Evolutionary conservation across 2,888 invertebrate genomes (phyloP).

Genomic region (Gasteruption jaculator): DNA sequence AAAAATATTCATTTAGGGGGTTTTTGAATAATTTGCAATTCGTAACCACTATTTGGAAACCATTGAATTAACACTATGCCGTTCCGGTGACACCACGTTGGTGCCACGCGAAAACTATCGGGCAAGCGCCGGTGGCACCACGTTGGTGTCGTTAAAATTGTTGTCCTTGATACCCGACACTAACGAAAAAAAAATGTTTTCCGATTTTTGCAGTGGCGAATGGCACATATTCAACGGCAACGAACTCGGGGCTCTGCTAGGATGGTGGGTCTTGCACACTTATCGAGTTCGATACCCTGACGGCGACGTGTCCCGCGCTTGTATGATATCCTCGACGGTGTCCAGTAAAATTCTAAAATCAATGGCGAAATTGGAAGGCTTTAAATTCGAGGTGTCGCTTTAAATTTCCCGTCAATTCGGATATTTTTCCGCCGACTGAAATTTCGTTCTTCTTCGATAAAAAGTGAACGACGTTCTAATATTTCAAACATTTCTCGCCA

Average conservation of each 20-base stretch:
- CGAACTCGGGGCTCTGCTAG: slow-evolving; percentile 88
- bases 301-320: slow-evolving; percentile 60
- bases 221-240: slow-evolving; percentile 95
- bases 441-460: slow-evolving; percentile 4
- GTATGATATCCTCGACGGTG: slow-evolving; percentile 89
- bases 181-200: slow-evolving; percentile 9
- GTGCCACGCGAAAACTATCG: too few relatives aligned
- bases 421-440: too few relatives aligned
- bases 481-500: slow-evolving; percentile 7
- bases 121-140: too few relatives aligned
- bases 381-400: slow-evolving; percentile 58
- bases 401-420: slow-evolving; percentile 4
- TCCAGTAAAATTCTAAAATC: slow-evolving; percentile 90
- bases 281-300: slow-evolving; percentile 55
- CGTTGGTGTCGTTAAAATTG: too few relatives aligned
- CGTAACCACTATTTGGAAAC: too few relatives aligned
- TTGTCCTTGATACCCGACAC: background rate
- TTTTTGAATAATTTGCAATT: slow-evolving; percentile 11
- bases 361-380: slow-evolving; percentile 76
- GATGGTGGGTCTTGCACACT: slow-evolving; percentile 84
- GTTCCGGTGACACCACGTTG: too few relatives aligned
- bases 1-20: slow-evolving; percentile 3
- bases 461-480: slow-evolving; percentile 5
- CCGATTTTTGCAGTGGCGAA: slow-evolving; percentile 56
- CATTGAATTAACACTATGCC: too few relatives aligned